These are phyloP conservation scores for Zoanthus sociatus DNA, from an alignment of 92 coral and sea anemone species.

Conservation along the genomic window DNA sequence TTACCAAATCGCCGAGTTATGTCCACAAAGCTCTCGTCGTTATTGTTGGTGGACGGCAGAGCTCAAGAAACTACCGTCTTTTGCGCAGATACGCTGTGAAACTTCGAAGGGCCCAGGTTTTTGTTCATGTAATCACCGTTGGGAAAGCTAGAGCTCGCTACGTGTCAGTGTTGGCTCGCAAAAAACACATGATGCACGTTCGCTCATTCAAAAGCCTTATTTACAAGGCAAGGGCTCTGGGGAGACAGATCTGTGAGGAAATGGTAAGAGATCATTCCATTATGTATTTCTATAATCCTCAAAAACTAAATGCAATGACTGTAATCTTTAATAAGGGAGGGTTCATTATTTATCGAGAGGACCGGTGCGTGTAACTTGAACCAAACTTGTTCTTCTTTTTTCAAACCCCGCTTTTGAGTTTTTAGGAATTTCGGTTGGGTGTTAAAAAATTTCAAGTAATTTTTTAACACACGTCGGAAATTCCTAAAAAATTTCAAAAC, in stretches of 20 bases:
- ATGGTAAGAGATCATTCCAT: background rate
- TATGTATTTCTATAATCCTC: too few relatives aligned
- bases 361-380: too few relatives aligned
- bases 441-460: too few relatives aligned
- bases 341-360: too few relatives aligned
- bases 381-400: too few relatives aligned
- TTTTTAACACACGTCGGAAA: too few relatives aligned
- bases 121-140: slow-evolving; percentile 12
- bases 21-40: slow-evolving; percentile 79
- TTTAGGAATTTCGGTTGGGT: too few relatives aligned
- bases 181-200: background rate
- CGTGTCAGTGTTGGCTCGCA: background rate
- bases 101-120: background rate
- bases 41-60: slow-evolving; percentile 68
- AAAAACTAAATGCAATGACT: too few relatives aligned
- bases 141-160: background rate
- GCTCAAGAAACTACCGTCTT: background rate
- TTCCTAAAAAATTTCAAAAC: too few relatives aligned
- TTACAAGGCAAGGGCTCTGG: background rate
- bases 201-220: background rate
- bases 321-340: too few relatives aligned
- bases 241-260: background rate
- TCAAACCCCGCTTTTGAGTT: too few relatives aligned
- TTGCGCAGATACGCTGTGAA: background rate
- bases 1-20: slow-evolving; percentile 74